Percentiles rank a stretch among this genome's conserved stretches.
Conservation (phyloP, 2,888 invertebrate genomes). For the Nipponacmea schrenckii region DNA sequence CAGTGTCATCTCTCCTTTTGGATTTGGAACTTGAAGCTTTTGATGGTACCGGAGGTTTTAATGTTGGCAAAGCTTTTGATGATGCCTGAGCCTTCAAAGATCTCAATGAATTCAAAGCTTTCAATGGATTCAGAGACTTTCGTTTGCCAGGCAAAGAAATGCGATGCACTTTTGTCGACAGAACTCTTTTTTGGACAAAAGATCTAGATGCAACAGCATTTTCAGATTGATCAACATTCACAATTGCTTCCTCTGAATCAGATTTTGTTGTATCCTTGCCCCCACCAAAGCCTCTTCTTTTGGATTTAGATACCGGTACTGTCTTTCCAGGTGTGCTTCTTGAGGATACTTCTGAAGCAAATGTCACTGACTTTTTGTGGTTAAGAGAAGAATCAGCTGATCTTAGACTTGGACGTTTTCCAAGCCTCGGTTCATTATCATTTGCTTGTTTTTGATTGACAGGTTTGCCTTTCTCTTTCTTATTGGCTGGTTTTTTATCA, state of each 20-base stretch:
- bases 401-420: background rate
- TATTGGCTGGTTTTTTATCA: too few species aligned
- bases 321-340: background rate
- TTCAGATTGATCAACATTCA: background rate
- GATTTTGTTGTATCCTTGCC: background rate
- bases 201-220: background rate
- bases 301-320: background rate
- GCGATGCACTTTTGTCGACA: too few species aligned
- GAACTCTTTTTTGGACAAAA: too few species aligned
- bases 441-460: background rate
- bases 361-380: background rate
- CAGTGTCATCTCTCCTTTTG: background rate
- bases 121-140: too few species aligned
- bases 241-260: background rate
- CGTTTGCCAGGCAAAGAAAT: too few species aligned
- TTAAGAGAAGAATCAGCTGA: background rate
- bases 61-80: slow-evolving; percentile 14
- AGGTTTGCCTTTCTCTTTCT: too few species aligned
- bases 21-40: background rate
- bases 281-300: background rate
- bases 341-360: background rate
- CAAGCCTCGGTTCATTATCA: background rate
- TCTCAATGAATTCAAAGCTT: too few species aligned
- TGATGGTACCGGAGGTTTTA: slow-evolving; percentile 9
- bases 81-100: background rate